Evolutionary conservation across 2,113 vertebrate genomes (phyloP), one percentile per base, ranked within the genome.

Genomic region (Chionodraco myersi): DNA sequence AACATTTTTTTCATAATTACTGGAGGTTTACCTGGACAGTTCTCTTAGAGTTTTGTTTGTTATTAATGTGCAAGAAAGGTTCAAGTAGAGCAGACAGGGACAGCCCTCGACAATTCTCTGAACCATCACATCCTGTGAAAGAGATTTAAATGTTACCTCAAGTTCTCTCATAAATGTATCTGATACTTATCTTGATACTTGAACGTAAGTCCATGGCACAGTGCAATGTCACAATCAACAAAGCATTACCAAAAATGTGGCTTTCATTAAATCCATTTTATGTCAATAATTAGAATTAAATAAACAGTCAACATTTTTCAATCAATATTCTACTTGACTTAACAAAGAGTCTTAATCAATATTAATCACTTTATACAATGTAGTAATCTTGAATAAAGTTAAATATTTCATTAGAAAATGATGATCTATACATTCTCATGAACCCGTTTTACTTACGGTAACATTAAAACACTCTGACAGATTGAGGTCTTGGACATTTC

Each of bases 401-500:
- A 7, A 41, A 41, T 41, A 41, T 41, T 6, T 6, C 6, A 41
- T 41, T 41, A 41, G 7, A 41, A 41, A 6, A 41, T 62, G 60
- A 54, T 4, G 49, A 26, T 76, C 45, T 64, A 66, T 11, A 44
- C 47, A 45, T 23, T 21, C 10, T 64, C 4, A 9, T 15, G 18
- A 23, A 16, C 13, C 45, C 57, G 53, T 66, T 70, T 11, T 80
- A 95, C 94, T 96, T 90, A 95, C 95, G 48, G 94, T 96, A 88
- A 97, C 83, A 68, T 86, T 91, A 72, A 88, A 80, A 48, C 94
- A 97, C 91, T 96, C 92, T 48, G 96, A 96, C 65, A 97, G 65
- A 88, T 95, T 96, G 84, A 97, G 86, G 48, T 96, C 94, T 89
- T 96, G 95, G 44, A 96, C 90, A 86, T 96, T 97, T 90, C 67